Evolutionary conservation across 1,140 invertebrate genomes (phyloP), one percentile per base, ranked within the genome.

Genomic region (Drosophila jambulina): DNA sequence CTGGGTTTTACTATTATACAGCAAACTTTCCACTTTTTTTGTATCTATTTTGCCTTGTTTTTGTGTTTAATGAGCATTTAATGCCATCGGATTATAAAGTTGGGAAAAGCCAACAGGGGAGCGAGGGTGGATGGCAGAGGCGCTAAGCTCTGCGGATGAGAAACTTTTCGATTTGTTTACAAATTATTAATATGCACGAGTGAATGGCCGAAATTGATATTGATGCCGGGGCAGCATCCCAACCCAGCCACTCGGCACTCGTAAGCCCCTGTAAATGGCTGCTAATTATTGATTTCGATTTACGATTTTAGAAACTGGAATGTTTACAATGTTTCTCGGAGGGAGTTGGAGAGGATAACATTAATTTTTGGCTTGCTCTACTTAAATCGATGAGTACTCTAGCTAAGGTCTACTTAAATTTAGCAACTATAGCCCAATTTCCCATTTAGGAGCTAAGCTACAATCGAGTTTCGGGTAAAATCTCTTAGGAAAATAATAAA

Each of bases 41-140:
- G 1, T 27, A 15, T 45, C 67, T 49, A 32, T 60, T 34, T 65
- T 21, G 29, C 25, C 17, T 42, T 48, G 53, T 29, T 38, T 67
- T 75, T 59, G 6, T 36, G 51, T 54, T 71, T 78, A 78, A 78
- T 77, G 48, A 71, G 67, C 75, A 70, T 78, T 78, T 53, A 78
- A 78, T 78, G 75, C 64, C 38, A 57, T 53, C 59, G 75, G 75
- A 76, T 76, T 78, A 76, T 68, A 61, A 56, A 27, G 46, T 51
- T 51, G 48, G 64, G 10, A 56, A 62, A 61, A 57, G 51, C 49
- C 12, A 75, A 48, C 45, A 25, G 34, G 25, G 23, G 46, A 23
- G 56, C 27, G 54, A 53, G 38, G 36, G 34, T 21, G 27, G 54
- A 17, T 17, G 23, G 49, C 48, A 68, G 75, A 78, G 72, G 75